These are phyloP conservation scores for Ceryle rudis DNA, from an alignment of 2,797 vertebrate genomes.

Conservation along the genomic window DNA sequence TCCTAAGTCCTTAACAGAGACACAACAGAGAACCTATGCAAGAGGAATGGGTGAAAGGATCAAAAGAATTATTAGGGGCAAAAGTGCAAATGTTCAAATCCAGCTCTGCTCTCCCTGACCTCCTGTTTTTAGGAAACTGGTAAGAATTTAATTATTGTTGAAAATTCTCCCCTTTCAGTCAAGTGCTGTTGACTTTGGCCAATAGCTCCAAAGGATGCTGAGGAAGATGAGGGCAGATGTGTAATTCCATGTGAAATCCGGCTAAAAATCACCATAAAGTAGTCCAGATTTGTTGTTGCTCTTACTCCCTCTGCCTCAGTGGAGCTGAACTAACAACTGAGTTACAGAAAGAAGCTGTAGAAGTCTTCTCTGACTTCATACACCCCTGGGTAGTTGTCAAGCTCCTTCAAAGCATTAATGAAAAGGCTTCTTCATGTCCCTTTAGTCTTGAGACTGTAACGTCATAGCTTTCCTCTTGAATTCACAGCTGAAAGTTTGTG, in stretches of 20 bases:
- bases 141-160: not conserved
- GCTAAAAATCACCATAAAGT: not conserved
- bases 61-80: not conserved
- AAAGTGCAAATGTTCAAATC: not conserved
- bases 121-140: not conserved
- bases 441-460: not conserved
- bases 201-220: not conserved
- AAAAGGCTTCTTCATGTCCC: constrained; percentile 5
- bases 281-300: not conserved
- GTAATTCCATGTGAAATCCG: not conserved
- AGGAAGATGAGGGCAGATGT: not conserved
- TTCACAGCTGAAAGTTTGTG: constrained; percentile 63
- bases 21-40: not conserved
- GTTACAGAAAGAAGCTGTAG: not conserved
- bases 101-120: not conserved
- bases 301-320: not conserved
- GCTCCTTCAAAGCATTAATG: not conserved
- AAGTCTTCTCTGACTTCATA: not conserved
- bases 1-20: not conserved
- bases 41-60: not conserved
- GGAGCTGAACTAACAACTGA: not conserved
- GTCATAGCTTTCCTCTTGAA: not conserved
- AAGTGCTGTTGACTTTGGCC: not conserved
- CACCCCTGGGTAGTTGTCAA: not conserved
- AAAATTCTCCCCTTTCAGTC: not conserved